Base-by-base conservation (phyloP, 2,888 invertebrate genomes). In the Priapulus caudatus region DNA sequence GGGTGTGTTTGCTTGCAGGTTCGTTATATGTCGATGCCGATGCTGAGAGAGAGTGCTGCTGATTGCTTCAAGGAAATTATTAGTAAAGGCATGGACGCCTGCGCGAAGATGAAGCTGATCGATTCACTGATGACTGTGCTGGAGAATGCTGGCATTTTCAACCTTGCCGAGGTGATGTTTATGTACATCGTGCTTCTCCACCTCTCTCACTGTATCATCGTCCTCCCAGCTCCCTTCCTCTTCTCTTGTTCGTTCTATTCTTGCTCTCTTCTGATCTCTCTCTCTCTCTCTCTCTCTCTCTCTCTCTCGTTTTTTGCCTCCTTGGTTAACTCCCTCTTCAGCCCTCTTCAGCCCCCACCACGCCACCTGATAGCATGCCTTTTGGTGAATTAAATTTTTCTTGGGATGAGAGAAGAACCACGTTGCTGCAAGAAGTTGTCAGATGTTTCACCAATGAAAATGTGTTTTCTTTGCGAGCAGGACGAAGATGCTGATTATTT, bases 61-160 rank as follows among this genome's bases (percentile, higher is more conserved):
- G 75, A 77, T 56, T 77, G 77, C 57, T 70, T 78, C 45, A 68
- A 70, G 56, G 75, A 75, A 54, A 73, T 78, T 43, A 65, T 78
- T 46, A 68, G 67, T 52, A 79, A 79, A 63, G 78, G 78, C 56
- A 79, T 79, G 78, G 76, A 76, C n/a, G 74, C 77, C 1, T 59
- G 71, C 10, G 72, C 72, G 24, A 79, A 79, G 63, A 67, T 72
- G 1, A 70, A 73, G 55, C 66, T 78, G 5, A 70, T 77, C 16
- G 73, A 75, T 58, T 73, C 73, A 2, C 72, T 76, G 58, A 67
- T 71, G 20, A 59, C 64, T 33, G 68, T 75, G 1, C 60, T 76
- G 43, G 66, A 72, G 24, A 65, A 64, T 54, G 65, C 69, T 43
- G 72, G 72, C 18, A 64, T 73, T 16, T 63, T 74, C 4, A 65